Conservation (phyloP, 1,140 invertebrate genomes). For the Drosophila chauvacae region DNA sequence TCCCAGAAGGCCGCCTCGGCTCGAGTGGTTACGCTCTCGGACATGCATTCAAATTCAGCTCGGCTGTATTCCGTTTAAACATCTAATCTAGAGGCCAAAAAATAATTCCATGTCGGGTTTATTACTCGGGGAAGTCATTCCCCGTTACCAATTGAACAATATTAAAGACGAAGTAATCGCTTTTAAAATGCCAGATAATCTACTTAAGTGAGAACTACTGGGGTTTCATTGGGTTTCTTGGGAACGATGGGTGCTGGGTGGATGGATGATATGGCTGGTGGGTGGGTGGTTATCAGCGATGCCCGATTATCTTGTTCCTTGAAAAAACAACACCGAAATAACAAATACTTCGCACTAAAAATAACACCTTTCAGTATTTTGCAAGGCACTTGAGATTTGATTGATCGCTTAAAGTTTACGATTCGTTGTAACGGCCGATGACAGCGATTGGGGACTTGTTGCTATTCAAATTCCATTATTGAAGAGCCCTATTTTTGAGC, state of each 20-base stretch:
- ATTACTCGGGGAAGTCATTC: constrained; percentile 3
- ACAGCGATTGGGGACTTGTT: background rate
- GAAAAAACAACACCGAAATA: background rate
- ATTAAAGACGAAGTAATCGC: background rate
- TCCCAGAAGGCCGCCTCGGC: constrained; percentile 4
- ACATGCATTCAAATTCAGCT: background rate
- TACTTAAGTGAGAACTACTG: background rate
- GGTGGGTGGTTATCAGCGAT: background rate
- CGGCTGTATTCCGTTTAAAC: constrained; percentile 4
- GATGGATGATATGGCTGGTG: background rate
- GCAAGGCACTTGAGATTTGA: constrained; percentile 4
- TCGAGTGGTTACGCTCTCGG: constrained; percentile 8
- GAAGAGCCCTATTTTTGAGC: background rate
- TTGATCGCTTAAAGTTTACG: background rate
- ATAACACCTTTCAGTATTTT: background rate
- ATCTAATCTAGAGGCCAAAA: background rate
- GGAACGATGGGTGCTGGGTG: background rate
- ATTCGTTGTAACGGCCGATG: background rate
- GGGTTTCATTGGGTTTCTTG: background rate
- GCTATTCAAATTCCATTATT: no score
- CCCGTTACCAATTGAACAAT: background rate
- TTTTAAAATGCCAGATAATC: constrained; percentile 14
- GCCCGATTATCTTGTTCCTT: background rate
- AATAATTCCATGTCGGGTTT: constrained; percentile 5
- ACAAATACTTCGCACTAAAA: background rate